phyloP scores from a whole-genome alignment of 2,888 invertebrate genomes.

The Ophion ventricosus region DNA sequence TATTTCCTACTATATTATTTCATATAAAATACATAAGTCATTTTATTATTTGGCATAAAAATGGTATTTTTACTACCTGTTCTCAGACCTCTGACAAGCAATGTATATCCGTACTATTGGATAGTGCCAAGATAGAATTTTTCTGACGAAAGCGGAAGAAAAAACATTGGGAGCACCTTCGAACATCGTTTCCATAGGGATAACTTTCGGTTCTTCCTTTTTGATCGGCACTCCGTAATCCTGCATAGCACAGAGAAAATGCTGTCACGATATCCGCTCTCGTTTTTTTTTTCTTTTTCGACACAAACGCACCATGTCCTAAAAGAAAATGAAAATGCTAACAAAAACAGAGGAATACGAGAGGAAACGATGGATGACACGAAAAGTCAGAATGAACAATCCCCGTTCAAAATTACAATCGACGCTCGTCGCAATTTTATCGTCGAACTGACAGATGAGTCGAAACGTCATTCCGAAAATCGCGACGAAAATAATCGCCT shows the following conservation, averaged over 20 bases:
- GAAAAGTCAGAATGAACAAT: background rate
- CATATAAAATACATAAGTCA: too few species aligned
- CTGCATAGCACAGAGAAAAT: constrained; percentile 39
- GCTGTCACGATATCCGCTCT: background rate
- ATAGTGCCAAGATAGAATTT: background rate
- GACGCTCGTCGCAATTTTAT: constrained; percentile 62
- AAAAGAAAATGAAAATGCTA: background rate
- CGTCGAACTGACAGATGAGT: constrained; percentile 28
- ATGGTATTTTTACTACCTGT: too few species aligned
- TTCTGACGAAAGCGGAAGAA: background rate
- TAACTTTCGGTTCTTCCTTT: constrained; percentile 59
- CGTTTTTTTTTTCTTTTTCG: background rate
- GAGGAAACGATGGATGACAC: constrained; percentile 35
- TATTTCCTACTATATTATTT: too few species aligned
- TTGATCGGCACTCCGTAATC: constrained; percentile 51
- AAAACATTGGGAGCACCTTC: constrained; percentile 66
- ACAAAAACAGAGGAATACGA: constrained; percentile 16
- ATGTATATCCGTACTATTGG: background rate
- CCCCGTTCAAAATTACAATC: constrained; percentile 20
- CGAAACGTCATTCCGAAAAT: background rate
- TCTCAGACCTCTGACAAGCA: too few species aligned
- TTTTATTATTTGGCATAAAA: too few species aligned
- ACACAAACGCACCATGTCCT: background rate
- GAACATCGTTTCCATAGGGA: constrained; percentile 73
- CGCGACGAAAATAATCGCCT: background rate